Evolutionary conservation across 2,113 vertebrate species (phyloP).

Genomic region (Hymenochirus boettgeri): DNA sequence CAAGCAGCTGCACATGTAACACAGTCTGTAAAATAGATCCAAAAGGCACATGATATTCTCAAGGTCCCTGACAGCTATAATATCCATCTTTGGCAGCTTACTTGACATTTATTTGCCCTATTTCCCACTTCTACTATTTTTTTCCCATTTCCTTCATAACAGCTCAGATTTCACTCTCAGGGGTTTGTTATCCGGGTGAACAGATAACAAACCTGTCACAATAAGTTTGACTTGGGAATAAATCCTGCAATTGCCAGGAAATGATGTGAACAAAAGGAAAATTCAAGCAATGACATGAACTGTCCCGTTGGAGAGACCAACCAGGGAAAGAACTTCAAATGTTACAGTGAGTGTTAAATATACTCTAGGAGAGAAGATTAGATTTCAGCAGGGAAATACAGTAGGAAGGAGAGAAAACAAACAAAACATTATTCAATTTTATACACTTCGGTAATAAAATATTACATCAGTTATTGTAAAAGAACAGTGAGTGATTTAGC

Average conservation of each 20-base stretch:
- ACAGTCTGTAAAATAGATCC: slow-evolving; percentile 72
- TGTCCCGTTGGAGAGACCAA: slow-evolving; percentile 63
- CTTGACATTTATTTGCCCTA: slow-evolving; percentile 85
- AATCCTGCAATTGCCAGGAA: slow-evolving; percentile 70
- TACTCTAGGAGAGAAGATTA: slow-evolving; percentile 70
- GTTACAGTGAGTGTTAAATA: slow-evolving; percentile 59
- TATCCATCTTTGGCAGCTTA: slow-evolving; percentile 81
- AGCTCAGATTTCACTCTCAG: slow-evolving; percentile 70
- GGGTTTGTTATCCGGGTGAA: slow-evolving; percentile 73
- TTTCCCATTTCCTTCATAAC: slow-evolving; percentile 58
- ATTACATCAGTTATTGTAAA: slow-evolving; percentile 52
- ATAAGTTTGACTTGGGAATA: slow-evolving; percentile 75
- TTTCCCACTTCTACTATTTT: slow-evolving; percentile 63
- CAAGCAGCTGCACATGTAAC: slow-evolving; percentile 71
- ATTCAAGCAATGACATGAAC: slow-evolving; percentile 66
- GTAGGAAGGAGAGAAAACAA: slow-evolving; percentile 59
- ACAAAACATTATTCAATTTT: slow-evolving; percentile 56
- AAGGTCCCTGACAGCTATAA: slow-evolving; percentile 79
- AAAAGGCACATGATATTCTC: slow-evolving; percentile 71
- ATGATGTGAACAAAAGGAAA: slow-evolving; percentile 73
- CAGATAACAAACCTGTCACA: slow-evolving; percentile 89
- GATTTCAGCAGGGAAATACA: slow-evolving; percentile 60
- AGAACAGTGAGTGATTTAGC: slow-evolving; percentile 17
- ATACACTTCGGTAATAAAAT: slow-evolving; percentile 34
- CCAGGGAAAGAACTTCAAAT: slow-evolving; percentile 64